These are phyloP conservation scores for Gavialis gangeticus DNA, from an alignment of 2,113 vertebrate genomes.

Conservation along the genomic window DNA sequence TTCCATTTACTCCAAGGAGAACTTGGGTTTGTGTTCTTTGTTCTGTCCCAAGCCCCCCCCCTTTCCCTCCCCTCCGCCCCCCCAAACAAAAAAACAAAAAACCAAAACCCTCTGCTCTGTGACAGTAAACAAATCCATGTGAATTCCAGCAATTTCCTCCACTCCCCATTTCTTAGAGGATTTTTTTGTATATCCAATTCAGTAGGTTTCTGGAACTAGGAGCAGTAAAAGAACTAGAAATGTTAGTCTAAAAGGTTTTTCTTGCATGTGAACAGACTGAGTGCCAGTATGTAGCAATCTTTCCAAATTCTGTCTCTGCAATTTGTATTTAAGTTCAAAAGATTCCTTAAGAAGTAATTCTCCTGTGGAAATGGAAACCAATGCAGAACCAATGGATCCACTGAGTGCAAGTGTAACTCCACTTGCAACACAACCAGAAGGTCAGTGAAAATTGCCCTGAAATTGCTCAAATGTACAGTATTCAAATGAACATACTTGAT, in stretches of 20 bases:
- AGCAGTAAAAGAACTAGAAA: background rate
- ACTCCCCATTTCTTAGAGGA: background rate
- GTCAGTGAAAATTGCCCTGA: constrained; percentile 74
- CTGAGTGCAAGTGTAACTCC: constrained; percentile 83
- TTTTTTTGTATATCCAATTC: background rate
- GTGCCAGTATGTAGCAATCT: background rate
- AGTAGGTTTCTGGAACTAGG: background rate
- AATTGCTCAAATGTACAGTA: background rate
- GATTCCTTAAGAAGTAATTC: constrained; percentile 93
- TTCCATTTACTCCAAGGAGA: too few relatives aligned
- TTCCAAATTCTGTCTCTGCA: background rate
- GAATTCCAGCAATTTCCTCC: background rate
- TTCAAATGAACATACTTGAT: background rate
- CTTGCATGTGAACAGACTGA: background rate
- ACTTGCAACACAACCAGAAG: constrained; percentile 83
- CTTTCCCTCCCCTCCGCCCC: too few relatives aligned
- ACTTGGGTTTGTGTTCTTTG: background rate
- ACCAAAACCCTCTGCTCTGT: background rate
- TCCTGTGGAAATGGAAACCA: constrained; percentile 98
- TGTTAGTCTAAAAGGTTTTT: background rate
- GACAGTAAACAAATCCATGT: background rate
- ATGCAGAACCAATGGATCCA: constrained; percentile 88
- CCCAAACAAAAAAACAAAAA: too few relatives aligned
- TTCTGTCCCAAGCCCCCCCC: background rate
- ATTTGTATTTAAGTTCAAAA: constrained; percentile 86